Evolutionary conservation across 2,797 vertebrate genomes (phyloP), one percentile per base, ranked within the genome.

Genomic region (Pantherophis alleghaniensis): DNA sequence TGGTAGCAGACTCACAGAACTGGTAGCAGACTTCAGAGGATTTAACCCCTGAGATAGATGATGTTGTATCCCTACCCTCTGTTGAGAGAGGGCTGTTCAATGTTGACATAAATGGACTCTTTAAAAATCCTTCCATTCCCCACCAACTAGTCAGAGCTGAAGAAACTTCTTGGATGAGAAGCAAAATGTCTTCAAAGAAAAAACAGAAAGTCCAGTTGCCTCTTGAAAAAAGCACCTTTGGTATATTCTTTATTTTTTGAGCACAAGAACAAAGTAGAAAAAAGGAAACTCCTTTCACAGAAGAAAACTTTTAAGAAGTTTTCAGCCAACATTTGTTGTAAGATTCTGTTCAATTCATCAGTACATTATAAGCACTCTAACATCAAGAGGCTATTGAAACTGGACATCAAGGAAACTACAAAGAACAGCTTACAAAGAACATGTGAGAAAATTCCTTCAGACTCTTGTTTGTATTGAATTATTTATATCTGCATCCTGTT

Each of bases 401-500:
- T 96, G 95, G 53, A 92, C 56, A 42, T n/a, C 5, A 57, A 11
- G 11, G 95, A 97, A 97, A 94, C 86, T 42, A 86, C 92, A 94
- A 91, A 94, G 57, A 93, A 92, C 60, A 94, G 87, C 93, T 92
- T 95, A 96, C 94, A 95, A 96, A 92, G 18, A 92, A 86, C 86
- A 95, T 97, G 96, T 97, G 97, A 97, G 97, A 98, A 98, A 97
- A 90, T 93, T 94, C 74, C 92, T 95, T 53, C 32, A 94, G 95
- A 95, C 86, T 92, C 94, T 96, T 96, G 95, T 95, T 95, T 94
- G 95, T 92, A 96, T 92, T 96, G 94, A 97, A 97, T 94, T 95
- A 97, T 98, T 98, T 97, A 97, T 97, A 97, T 94, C 97, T 96
- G 94, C 95, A 97, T 98, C 98, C 97, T 98, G 97, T 98, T 97